Evolutionary conservation across 2,888 invertebrate genomes (phyloP).

Genomic region (Dysmachus trigonus): DNA sequence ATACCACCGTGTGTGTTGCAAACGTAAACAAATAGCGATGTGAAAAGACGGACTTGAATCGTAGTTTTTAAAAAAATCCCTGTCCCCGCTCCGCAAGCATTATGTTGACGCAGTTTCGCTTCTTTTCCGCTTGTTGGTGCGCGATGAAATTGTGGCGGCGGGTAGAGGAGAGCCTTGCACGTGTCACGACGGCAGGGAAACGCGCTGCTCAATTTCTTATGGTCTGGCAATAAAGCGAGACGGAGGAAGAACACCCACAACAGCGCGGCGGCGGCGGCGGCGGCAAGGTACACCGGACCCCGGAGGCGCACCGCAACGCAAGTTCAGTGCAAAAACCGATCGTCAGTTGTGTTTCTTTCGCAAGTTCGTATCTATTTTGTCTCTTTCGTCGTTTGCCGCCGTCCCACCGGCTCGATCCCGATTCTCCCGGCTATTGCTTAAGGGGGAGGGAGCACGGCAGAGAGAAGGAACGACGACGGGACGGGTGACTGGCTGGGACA

Average conservation of each 20-base stretch:
- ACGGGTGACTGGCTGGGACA: not conserved
- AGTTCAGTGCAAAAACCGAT: not conserved
- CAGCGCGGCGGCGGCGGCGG: too few relatives aligned
- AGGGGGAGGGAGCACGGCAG: not conserved
- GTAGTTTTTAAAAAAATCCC: not conserved
- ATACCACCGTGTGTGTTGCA: not conserved
- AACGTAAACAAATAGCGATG: not conserved
- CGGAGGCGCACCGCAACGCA: not conserved
- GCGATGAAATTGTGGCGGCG: not conserved
- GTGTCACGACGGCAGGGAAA: slow-evolving; percentile 5
- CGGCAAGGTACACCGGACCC: not conserved
- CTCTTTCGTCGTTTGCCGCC: not conserved
- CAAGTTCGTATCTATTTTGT: not conserved
- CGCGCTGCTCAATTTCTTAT: not conserved
- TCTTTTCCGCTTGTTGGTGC: not conserved
- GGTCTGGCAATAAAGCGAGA: not conserved
- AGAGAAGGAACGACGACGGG: not conserved
- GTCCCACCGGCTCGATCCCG: not conserved
- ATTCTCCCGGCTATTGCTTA: not conserved
- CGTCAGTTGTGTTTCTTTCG: not conserved
- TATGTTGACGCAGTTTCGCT: not conserved
- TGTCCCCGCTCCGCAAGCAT: not conserved
- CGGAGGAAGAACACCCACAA: not conserved
- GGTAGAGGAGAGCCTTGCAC: not conserved
- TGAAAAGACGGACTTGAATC: not conserved